Conservation (phyloP, 2,888 invertebrate genomes). For the Apeira syringaria region DNA sequence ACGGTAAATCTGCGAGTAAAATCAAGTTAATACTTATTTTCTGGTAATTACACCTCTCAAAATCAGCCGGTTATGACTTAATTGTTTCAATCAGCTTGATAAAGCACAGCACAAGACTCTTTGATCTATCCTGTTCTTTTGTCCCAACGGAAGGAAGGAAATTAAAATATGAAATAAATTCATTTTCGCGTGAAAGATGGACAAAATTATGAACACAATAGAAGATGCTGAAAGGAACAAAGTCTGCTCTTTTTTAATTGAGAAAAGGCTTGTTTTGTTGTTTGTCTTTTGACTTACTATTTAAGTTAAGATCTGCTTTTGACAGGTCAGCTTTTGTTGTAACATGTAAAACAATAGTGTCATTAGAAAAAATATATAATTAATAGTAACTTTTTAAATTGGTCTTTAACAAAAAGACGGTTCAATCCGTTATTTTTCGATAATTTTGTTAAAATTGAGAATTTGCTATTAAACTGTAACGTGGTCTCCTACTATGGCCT, state of each 20-base stretch:
- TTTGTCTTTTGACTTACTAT: slow-evolving; percentile 25
- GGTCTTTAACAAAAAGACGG: too few species aligned
- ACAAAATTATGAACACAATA: slow-evolving; percentile 32
- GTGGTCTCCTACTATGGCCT: too few species aligned
- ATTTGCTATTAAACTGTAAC: too few species aligned
- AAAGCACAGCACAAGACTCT: slow-evolving; percentile 32
- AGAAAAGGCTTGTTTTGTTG: slow-evolving; percentile 22
- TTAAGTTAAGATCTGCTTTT: slow-evolving; percentile 8
- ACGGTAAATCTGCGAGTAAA: too few species aligned
- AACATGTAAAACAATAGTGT: neutral
- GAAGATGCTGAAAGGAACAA: slow-evolving; percentile 26
- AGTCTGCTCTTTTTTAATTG: slow-evolving; percentile 25
- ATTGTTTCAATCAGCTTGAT: slow-evolving; percentile 29
- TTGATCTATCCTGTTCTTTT: slow-evolving; percentile 34
- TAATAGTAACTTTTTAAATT: too few species aligned
- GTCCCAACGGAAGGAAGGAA: slow-evolving; percentile 28
- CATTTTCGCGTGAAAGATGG: slow-evolving; percentile 34
- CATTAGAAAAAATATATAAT: too few species aligned
- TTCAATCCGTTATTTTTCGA: too few species aligned
- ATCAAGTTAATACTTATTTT: too few species aligned
- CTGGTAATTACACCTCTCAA: too few species aligned
- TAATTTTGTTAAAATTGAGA: too few species aligned
- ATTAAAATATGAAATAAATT: slow-evolving; percentile 37
- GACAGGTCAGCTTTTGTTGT: neutral
- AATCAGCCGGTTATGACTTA: too few species aligned